Evolutionary conservation across 2,113 vertebrate species (phyloP).

Genomic region (Psammodynastes pulverulentus): DNA sequence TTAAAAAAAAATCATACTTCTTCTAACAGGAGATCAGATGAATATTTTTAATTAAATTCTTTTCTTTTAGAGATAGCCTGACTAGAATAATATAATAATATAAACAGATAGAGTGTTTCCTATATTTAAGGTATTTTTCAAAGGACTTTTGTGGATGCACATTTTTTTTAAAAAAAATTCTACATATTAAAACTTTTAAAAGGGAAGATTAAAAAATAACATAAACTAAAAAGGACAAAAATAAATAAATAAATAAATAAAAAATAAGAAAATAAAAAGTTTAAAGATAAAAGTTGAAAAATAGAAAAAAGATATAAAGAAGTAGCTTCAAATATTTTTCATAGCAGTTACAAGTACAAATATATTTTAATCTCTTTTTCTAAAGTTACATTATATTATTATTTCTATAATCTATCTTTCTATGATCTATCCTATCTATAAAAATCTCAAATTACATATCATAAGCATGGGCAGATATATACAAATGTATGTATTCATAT

Average conservation of each 20-base stretch:
- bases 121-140: not conserved
- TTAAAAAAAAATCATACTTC: not conserved
- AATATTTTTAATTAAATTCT: not conserved
- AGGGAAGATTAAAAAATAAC: too few species aligned
- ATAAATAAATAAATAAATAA: too few species aligned
- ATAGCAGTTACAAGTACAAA: not conserved
- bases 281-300: too few species aligned
- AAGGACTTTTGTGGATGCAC: not conserved
- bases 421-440: not conserved
- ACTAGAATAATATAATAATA: not conserved
- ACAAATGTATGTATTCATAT: not conserved
- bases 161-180: too few species aligned
- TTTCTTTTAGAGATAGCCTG: not conserved
- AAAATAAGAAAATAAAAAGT: too few species aligned
- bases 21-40: not conserved
- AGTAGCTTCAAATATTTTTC: too few species aligned
- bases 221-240: too few species aligned
- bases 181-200: too few species aligned
- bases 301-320: too few species aligned
- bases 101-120: not conserved
- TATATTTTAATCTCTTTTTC: not conserved
- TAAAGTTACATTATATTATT: not conserved
- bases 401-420: not conserved
- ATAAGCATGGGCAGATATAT: not conserved
- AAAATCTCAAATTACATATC: not conserved